Conservation (phyloP, 2,113 vertebrate species). For the human region DNA sequence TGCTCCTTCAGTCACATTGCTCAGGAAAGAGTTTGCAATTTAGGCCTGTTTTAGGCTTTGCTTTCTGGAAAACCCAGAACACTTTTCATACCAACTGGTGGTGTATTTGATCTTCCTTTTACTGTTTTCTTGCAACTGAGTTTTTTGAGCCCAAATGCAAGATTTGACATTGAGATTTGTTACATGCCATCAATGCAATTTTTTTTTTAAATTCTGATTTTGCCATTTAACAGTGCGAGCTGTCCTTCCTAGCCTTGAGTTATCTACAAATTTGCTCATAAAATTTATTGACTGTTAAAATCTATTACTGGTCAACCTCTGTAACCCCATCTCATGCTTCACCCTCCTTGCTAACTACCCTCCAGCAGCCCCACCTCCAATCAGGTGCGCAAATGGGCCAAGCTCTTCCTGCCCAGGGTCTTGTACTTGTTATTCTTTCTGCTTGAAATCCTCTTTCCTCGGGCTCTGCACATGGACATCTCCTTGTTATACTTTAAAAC, state of each 20-base stretch:
- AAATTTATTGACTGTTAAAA: slow-evolving; percentile 33
- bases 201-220: slow-evolving; percentile 15
- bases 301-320: neutral
- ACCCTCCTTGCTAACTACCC: neutral
- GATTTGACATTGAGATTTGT: neutral
- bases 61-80: neutral
- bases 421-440: neutral
- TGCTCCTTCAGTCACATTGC: neutral
- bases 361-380: neutral
- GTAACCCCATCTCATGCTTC: neutral
- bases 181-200: neutral
- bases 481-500: neutral
- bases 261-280: slow-evolving; percentile 45
- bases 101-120: neutral
- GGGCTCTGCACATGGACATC: neutral
- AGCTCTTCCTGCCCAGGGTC: neutral
- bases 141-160: slow-evolving; percentile 7
- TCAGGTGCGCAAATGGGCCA: neutral
- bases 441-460: neutral
- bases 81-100: neutral
- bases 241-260: slow-evolving; percentile 13
- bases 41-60: neutral
- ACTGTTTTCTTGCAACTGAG: neutral
- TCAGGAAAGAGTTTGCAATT: neutral
- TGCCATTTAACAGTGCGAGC: neutral